Evolutionary conservation across 2,888 invertebrate species (phyloP), one percentile per base, ranked within the genome.

Genomic region (Minunthozetes semirufus): DNA sequence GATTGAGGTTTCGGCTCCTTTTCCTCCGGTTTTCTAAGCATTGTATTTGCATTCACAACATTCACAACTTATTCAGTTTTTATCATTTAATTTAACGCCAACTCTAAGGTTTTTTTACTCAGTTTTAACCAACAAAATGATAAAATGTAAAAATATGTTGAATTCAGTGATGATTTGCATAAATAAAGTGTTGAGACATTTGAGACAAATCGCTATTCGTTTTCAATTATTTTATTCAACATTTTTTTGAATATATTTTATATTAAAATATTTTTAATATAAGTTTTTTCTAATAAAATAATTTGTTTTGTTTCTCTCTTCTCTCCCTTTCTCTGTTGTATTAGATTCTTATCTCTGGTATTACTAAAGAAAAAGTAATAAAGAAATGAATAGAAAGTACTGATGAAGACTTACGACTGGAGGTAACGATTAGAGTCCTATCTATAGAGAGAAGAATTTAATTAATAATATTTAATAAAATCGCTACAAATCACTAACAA

Each of bases 361-460:
- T 9, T 42, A 42, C 11, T 42, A 11, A 42, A 42, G 42, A 9
- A 42, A 9, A 42, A 42, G 42, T 42, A 42, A 42, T 42, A 42
- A 9, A 42, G 42, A 42, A 53, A 22, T 53, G 19, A 53, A 53
- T 53, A 53, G 53, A 22, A 53, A 53, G 19, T 19, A 42, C 66
- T 66, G 19, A 66, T 66, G 66, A 66, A 66, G 66, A 66, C 66
- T 42, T 59, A 63, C 8, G 17, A 38, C 19, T 33, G 29, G 63
- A 63, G 38, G 66, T 66, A 66, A 38, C 38, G 38, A 73, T 76
- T 72, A 63, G 53, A 33, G 72, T 50, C 68, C 48, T 19, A 50
- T 56, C 22, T 22, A 70, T 56, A 56, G 42, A 42, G 11, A 13
- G 29, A 59, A 59, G 59, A 59, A 15, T 59, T 59, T 59, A 59